Evolutionary conservation across 2,113 vertebrate genomes (phyloP).

Genomic region (Thalassarche chlororhynchos): DNA sequence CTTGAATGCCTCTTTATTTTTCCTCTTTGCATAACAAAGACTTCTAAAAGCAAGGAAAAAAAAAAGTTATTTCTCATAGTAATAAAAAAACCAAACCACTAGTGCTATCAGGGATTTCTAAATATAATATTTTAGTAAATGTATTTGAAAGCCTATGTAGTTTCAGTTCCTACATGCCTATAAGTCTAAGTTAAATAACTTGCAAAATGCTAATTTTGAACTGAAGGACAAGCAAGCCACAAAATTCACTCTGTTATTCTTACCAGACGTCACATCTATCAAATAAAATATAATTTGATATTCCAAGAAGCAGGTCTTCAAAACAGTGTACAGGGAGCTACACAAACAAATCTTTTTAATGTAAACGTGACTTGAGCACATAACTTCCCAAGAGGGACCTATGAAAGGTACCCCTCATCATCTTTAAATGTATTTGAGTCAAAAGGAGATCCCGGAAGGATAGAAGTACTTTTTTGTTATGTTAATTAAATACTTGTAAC

Average conservation of each 20-base stretch:
- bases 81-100: not conserved
- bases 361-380: not conserved
- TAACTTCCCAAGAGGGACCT: constrained; percentile 1
- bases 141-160: not conserved
- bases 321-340: not conserved
- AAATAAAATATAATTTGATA: constrained; percentile 24
- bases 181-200: not conserved
- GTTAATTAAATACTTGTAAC: not conserved
- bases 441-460: not conserved
- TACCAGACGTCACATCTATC: not conserved
- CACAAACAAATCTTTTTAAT: constrained; percentile 10
- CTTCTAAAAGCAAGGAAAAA: not conserved
- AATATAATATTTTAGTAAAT: not conserved
- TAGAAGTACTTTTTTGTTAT: not conserved
- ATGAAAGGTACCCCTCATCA: not conserved
- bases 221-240: constrained; percentile 9
- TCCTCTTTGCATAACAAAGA: not conserved
- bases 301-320: constrained; percentile 20
- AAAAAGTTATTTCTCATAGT: not conserved
- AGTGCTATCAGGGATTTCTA: not conserved
- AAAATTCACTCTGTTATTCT: not conserved
- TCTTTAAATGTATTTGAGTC: constrained; percentile 25
- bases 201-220: constrained; percentile 34
- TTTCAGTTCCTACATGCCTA: not conserved
- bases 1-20: not conserved